phyloP scores from a whole-genome alignment of 2,888 invertebrate genomes.

The Nineta flava region DNA sequence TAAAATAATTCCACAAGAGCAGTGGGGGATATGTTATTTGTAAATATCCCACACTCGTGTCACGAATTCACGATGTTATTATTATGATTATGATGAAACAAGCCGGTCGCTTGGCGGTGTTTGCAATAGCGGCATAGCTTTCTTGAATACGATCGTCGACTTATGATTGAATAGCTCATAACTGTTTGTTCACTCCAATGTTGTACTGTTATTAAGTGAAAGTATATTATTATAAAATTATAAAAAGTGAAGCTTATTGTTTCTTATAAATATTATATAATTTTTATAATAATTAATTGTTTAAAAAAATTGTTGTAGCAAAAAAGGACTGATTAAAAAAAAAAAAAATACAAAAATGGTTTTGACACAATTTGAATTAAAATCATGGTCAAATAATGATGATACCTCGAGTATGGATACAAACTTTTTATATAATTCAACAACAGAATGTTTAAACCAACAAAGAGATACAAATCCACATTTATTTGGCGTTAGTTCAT shows the following conservation, averaged over 20 bases:
- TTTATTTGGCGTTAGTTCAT: constrained; percentile 8
- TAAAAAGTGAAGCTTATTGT: no score
- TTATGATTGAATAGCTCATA: no score
- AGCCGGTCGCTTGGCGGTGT: no score
- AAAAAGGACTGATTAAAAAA: not conserved
- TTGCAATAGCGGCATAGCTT: no score
- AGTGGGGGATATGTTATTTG: no score
- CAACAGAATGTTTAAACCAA: not conserved
- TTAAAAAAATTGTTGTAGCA: not conserved
- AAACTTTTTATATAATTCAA: not conserved
- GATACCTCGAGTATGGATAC: not conserved
- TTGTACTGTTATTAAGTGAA: not conserved
- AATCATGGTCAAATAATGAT: not conserved
- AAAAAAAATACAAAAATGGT: constrained; percentile 2
- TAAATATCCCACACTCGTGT: no score
- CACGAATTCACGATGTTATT: no score
- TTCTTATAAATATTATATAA: not conserved
- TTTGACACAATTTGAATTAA: constrained; percentile 4
- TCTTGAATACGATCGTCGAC: no score
- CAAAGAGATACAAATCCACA: not conserved
- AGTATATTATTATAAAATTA: not conserved
- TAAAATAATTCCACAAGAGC: no score
- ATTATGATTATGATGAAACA: no score
- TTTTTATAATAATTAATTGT: not conserved
- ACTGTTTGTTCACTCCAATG: no score